Conservation (phyloP, 2,113 vertebrate species). For the Amblyopsis rosae region DNA sequence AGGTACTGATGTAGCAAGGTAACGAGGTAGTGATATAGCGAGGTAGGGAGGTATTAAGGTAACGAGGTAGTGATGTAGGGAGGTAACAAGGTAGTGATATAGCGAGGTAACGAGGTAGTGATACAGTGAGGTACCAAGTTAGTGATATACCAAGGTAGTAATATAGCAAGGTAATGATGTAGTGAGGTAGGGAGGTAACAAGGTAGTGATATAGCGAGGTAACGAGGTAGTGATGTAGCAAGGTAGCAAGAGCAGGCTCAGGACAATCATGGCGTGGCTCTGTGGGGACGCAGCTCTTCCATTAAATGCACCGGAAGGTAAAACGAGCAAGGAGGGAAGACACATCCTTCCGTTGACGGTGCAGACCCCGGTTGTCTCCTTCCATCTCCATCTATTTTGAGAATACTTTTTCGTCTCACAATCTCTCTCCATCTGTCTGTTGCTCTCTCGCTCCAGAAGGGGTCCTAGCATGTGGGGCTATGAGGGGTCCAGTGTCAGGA, state of each 20-base stretch:
- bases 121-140: fast-evolving
- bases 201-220: too few relatives aligned
- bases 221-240: too few relatives aligned
- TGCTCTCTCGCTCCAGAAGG: constrained; percentile 15
- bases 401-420: background rate
- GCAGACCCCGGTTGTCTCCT: constrained; percentile 2
- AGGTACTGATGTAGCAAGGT: background rate
- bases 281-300: constrained; percentile 35
- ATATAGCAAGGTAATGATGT: too few relatives aligned
- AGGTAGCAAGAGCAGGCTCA: background rate
- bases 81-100: too few relatives aligned
- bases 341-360: background rate
- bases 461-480: constrained; percentile 35
- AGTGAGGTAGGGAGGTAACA: too few relatives aligned
- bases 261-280: constrained; percentile 46
- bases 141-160: too few relatives aligned
- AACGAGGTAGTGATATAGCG: background rate
- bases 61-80: too few relatives aligned
- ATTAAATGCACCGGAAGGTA: constrained; percentile 45
- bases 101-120: too few relatives aligned
- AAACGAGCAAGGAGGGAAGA: constrained; percentile 42
- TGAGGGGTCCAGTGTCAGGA: constrained; percentile 17
- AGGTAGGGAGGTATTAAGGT: too few relatives aligned
- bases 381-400: constrained; percentile 14
- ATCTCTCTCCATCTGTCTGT: constrained; percentile 10